Conservation (phyloP, 2,113 vertebrate genomes). For the Cryptomyrus ogoouensis region DNA sequence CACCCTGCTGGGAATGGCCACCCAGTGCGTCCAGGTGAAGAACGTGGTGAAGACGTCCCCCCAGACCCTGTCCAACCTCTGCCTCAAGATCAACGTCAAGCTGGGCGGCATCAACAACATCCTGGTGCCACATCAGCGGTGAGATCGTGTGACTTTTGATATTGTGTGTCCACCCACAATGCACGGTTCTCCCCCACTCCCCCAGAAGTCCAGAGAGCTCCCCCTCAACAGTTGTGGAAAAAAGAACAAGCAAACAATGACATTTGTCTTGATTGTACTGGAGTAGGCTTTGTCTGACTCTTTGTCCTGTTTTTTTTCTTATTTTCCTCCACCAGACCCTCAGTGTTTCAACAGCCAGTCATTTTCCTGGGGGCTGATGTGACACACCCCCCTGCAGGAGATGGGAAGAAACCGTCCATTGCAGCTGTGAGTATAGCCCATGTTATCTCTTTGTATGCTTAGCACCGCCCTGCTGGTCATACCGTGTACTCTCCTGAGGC, state of each 20-base stretch:
- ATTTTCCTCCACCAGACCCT: conserved; percentile 64
- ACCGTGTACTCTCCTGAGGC: neutral
- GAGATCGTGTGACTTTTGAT: conserved; percentile 45
- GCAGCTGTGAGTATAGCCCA: conserved; percentile 78
- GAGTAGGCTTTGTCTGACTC: neutral
- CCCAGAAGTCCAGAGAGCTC: neutral
- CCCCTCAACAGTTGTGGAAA: neutral
- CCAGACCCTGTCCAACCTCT: conserved; percentile 97
- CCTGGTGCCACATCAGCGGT: conserved; percentile 86
- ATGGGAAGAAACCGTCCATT: conserved; percentile 97
- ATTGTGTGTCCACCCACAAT: neutral
- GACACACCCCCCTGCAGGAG: conserved; percentile 94
- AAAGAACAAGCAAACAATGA: neutral
- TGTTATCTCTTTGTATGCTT: neutral
- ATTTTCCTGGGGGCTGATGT: conserved; percentile 98
- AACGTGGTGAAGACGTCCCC: conserved; percentile 98
- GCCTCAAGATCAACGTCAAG: conserved; percentile 99
- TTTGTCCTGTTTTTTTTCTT: neutral
- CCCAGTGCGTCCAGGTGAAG: conserved; percentile 97
- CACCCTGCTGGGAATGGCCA: conserved; percentile 95
- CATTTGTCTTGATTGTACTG: neutral
- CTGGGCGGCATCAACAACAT: conserved; percentile 99
- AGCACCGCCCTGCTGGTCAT: neutral
- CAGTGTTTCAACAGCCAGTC: conserved; percentile 99
- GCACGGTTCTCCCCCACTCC: neutral